phyloP scores from a whole-genome alignment of 2,797 vertebrate species.

The Brachyalestes nurse region DNA sequence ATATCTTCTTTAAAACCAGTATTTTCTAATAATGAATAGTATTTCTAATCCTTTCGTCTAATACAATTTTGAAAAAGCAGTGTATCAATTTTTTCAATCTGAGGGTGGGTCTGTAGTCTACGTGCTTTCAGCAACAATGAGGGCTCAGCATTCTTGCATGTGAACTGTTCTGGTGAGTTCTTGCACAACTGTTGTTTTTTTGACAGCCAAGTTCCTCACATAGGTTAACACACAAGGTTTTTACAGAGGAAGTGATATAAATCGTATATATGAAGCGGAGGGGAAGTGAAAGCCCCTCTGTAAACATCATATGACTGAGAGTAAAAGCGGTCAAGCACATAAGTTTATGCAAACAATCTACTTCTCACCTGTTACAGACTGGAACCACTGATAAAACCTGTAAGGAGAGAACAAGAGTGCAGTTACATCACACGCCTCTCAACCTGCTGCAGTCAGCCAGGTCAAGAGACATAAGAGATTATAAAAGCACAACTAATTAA shows the following conservation, averaged over 20 bases:
- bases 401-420: constrained; percentile 1
- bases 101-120: too few species aligned
- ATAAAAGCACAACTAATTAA: not conserved
- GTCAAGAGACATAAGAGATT: not conserved
- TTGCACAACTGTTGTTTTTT: not conserved
- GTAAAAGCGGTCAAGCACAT: not conserved
- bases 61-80: too few species aligned
- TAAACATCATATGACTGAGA: constrained; percentile 50
- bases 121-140: too few species aligned
- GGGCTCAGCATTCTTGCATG: too few species aligned
- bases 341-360: constrained; percentile 19
- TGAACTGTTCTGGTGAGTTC: not conserved
- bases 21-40: too few species aligned
- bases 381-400: constrained; percentile 76
- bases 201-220: not conserved
- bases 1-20: too few species aligned
- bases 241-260: constrained; percentile 51
- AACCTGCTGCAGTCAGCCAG: not conserved
- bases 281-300: constrained; percentile 44
- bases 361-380: constrained; percentile 76
- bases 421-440: constrained; percentile 6
- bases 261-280: constrained; percentile 1
- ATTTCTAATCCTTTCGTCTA: too few species aligned
- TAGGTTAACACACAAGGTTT: not conserved
- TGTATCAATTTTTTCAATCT: too few species aligned